Base-by-base conservation (phyloP, 2,888 invertebrate genomes). In the Pycnomerus fuliginosus region DNA sequence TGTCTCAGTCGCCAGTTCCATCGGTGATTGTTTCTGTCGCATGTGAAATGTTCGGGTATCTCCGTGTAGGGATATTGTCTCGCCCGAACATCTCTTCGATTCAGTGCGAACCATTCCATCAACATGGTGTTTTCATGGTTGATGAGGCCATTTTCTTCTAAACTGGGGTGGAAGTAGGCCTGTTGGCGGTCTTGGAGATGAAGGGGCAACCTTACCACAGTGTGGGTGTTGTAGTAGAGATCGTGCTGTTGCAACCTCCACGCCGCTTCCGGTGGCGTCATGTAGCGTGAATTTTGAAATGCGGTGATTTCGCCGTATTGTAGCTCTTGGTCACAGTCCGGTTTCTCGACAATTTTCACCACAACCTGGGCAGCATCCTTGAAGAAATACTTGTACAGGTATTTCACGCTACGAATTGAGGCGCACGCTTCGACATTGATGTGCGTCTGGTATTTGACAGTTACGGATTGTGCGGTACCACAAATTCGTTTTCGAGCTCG, bases 1-100 rank as follows among this genome's bases (percentile, higher is more conserved):
- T 13, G 5, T 2, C 16, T 16, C 2, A 11, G n/a, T 31, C 16
- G 16, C 8, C 3, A 16, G 11, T 31, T 16, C 16, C 16, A n/a
- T 10, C 2, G 3, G 2, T 16, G 10, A 3, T 31, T 16, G 7
- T 31, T 16, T 3, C 16, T 31, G 2, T 14, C 15, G 11, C 13
- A 16, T 2, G 16, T 16, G 10, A 31, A 31, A 15, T 15, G 10
- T 15, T 31, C 16, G 2, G 31, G 31, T 15, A 31, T 16, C 11
- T 31, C 31, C 2, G 7, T 11, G n/a, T 31, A 31, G 16, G 1
- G 16, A 15, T 31, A 31, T 16, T 31, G 8, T 7, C 31, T 14
- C 2, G 16, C 31, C 1, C 1, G 5, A n/a, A 16, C 7, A 15
- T 31, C 16, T n/a, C 1, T 14, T 15, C n/a, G 1, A 31, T 31